Evolutionary conservation across 2,888 invertebrate species (phyloP).

Genomic region (Drosophila mayaguana): DNA sequence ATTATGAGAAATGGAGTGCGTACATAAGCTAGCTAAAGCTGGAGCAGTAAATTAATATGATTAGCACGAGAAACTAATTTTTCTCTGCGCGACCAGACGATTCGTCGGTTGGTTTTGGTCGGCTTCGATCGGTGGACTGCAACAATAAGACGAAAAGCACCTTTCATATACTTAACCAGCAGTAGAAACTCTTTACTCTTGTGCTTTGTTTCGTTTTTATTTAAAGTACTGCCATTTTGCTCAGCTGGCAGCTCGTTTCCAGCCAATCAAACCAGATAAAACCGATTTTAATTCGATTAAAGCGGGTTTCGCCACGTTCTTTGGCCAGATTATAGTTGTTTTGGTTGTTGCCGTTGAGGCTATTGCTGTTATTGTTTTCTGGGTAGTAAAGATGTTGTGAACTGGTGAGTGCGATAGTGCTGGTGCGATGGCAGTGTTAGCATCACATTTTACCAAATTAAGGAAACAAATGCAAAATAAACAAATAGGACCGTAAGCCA

Average conservation of each 20-base stretch:
- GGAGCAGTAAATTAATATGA: background rate
- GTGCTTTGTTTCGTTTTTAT: constrained; percentile 19
- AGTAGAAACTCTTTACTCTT: constrained; percentile 29
- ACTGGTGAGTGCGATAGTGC: constrained; percentile 29
- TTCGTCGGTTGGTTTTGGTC: constrained; percentile 13
- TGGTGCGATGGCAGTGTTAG: constrained; percentile 29
- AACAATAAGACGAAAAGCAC: constrained; percentile 23
- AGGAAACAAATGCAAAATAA: constrained; percentile 65
- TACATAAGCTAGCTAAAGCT: background rate
- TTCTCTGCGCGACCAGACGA: constrained; percentile 16
- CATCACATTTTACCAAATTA: constrained; percentile 51
- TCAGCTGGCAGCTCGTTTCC: constrained; percentile 40
- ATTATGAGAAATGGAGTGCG: constrained; percentile 7
- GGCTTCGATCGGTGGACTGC: background rate
- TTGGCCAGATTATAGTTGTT: constrained; percentile 47
- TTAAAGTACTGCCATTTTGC: constrained; percentile 34
- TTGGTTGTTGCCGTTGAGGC: constrained; percentile 19
- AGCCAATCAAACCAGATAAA: constrained; percentile 82
- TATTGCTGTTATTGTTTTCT: constrained; percentile 35
- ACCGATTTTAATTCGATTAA: constrained; percentile 83
- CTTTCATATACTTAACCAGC: constrained; percentile 27
- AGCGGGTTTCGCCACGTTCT: constrained; percentile 73
- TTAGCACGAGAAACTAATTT: constrained; percentile 14
- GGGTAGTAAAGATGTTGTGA: constrained; percentile 63
- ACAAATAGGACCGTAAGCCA: constrained; percentile 54